Conservation (phyloP, 2,113 vertebrate genomes). For the Panthera leo region DNA sequence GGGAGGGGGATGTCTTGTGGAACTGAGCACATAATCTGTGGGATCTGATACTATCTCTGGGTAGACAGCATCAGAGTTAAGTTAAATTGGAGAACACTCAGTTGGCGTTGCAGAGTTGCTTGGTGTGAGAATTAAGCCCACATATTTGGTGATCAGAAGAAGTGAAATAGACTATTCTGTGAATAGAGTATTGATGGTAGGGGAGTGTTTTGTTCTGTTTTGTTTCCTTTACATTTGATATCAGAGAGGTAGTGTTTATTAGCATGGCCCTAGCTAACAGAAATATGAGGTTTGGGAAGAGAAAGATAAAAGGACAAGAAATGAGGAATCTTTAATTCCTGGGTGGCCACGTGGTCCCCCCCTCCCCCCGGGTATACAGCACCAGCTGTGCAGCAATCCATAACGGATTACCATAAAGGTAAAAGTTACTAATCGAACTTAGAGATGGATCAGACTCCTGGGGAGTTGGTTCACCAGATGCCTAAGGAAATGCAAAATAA, state of each 20-base stretch:
- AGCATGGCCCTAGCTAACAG: background rate
- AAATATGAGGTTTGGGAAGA: background rate
- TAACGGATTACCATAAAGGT: background rate
- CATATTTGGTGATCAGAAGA: background rate
- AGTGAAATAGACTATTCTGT: background rate
- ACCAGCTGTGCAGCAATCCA: background rate
- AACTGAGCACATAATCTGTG: no score
- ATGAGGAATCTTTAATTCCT: no score
- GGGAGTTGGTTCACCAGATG: background rate
- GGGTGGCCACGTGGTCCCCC: background rate
- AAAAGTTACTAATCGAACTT: background rate
- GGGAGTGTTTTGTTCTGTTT: no score
- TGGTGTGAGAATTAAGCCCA: background rate
- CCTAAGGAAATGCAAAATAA: background rate
- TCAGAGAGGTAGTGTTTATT: background rate
- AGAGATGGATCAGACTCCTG: background rate
- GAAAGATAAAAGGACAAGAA: background rate
- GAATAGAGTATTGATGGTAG: no score
- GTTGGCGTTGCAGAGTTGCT: background rate
- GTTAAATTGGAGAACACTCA: background rate
- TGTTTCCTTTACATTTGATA: background rate
- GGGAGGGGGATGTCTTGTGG: no score
- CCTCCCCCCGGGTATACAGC: fast-evolving
- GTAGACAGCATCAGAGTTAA: background rate
- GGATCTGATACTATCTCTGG: background rate